Percentiles rank a stretch among this genome's conserved stretches.
phyloP scores from a whole-genome alignment of 2,113 vertebrate genomes.

The Noturus placidus region DNA sequence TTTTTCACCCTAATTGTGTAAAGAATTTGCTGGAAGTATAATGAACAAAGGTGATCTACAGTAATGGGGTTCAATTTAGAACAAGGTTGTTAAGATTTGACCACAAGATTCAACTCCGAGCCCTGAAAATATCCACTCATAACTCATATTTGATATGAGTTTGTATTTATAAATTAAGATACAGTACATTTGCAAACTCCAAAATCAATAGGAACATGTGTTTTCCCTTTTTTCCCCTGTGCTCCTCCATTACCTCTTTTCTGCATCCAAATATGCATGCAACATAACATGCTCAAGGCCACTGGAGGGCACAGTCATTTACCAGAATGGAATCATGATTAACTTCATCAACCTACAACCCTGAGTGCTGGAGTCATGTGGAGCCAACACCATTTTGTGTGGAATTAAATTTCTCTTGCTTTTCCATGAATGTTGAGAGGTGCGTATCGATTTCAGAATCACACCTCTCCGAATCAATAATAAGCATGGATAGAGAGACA shows the following conservation, averaged over 20 bases:
- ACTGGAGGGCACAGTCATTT: conserved; percentile 46
- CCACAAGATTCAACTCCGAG: not conserved
- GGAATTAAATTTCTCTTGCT: conserved; percentile 49
- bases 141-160: not conserved
- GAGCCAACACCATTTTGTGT: conserved; percentile 41
- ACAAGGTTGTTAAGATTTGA: not conserved
- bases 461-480: conserved; percentile 55
- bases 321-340: conserved; percentile 47
- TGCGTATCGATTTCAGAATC: conserved; percentile 53
- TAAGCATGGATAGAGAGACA: conserved; percentile 25
- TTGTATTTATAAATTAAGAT: not conserved
- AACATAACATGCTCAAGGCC: conserved; percentile 36
- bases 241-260: not conserved
- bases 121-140: not conserved
- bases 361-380: conserved; percentile 26
- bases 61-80: not conserved
- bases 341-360: conserved; percentile 47
- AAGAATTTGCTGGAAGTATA: not conserved
- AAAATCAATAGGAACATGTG: conserved; percentile 5
- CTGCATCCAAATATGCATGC: conserved; percentile 21
- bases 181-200: conserved; percentile 1
- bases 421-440: conserved; percentile 47
- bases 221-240: not conserved
- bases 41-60: not conserved
- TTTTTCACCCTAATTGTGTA: not conserved